phyloP scores from a whole-genome alignment of 1,140 invertebrate species.

The Lucilia sericata region DNA sequence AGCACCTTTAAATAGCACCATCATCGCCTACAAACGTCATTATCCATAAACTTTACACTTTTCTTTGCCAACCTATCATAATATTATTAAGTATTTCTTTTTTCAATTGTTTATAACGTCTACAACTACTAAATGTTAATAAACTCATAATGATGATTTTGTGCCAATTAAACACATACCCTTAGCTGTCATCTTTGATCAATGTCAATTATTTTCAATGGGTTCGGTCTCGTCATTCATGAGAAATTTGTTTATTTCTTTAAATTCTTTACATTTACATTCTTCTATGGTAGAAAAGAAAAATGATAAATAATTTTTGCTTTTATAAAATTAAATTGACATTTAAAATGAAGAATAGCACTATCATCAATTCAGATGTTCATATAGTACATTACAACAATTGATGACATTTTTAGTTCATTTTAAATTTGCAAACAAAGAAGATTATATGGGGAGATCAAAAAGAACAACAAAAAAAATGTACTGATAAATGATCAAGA shows the following conservation, averaged over 20 bases:
- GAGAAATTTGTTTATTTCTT: neutral
- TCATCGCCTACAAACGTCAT: too few relatives aligned
- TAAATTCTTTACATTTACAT: neutral
- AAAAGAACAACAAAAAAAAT: too few relatives aligned
- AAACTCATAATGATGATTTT: constrained; percentile 29
- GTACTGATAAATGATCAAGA: too few relatives aligned
- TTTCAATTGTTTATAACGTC: too few relatives aligned
- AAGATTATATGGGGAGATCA: neutral
- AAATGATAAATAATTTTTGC: neutral
- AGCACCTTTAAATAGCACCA: too few relatives aligned
- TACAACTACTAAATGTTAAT: neutral
- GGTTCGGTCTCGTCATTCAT: constrained; percentile 2
- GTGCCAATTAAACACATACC: constrained; percentile 24
- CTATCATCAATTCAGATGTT: neutral
- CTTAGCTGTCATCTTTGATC: constrained; percentile 36
- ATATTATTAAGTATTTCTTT: too few relatives aligned
- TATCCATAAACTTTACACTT: neutral
- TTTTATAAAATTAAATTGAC: constrained; percentile 18
- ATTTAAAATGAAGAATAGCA: constrained; percentile 4
- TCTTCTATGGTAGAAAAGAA: neutral
- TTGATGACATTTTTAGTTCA: constrained; percentile 14
- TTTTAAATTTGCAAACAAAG: neutral
- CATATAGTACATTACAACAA: neutral
- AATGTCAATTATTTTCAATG: constrained; percentile 36
- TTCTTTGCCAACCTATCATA: too few relatives aligned